Base-by-base conservation (phyloP, 1,140 invertebrate species). In the Drosophila subpulchrella region DNA sequence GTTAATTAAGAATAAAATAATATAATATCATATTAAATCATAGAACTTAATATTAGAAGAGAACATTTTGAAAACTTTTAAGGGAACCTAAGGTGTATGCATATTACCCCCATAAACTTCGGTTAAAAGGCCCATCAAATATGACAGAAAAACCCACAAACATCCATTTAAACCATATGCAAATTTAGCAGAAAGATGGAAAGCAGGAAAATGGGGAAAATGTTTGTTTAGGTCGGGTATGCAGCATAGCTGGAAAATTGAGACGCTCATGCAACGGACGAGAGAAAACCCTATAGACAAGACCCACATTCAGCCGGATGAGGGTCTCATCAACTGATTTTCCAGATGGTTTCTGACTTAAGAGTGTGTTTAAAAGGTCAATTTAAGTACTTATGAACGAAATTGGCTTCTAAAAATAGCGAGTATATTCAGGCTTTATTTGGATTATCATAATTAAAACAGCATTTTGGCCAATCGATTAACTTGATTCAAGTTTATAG, bases 201-300 rank as follows among this genome's bases (percentile, higher is more conserved):
- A 30, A 48, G 27, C 20, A 12, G 46, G 46, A 13, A 47, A 47
- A 27, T 48, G 24, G 46, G 46, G 13, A 48, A 47, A 48, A 48
- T 48, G 47, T 48, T 48, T 48, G 24, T 48, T 48, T 48, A 48
- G 47, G 47, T 30, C 13, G 24, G 11, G 24, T 20, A 20, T 20
- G 20, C 20, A 20, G 20, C 20, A 20, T 20, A 20, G 46, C 20
- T 47, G 46, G 12, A 27, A 47, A 47, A 27, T 47, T 17, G 46
- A 48, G 13, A 48, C 13, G 24, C 24, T 47, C 46, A 47, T 12
- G 44, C 5, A 20, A 20, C 42, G 2, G 2, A 15, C 39, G 17
- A 44, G 17, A 20, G 42, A 44, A 44, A 44, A 44, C 42, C 42
- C 11, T 27, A 10, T 20, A 47, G 24, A 13, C 44, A 24, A 47